Conservation (phyloP, 2,113 vertebrate species). For the human (Homo sapiens) region DNA sequence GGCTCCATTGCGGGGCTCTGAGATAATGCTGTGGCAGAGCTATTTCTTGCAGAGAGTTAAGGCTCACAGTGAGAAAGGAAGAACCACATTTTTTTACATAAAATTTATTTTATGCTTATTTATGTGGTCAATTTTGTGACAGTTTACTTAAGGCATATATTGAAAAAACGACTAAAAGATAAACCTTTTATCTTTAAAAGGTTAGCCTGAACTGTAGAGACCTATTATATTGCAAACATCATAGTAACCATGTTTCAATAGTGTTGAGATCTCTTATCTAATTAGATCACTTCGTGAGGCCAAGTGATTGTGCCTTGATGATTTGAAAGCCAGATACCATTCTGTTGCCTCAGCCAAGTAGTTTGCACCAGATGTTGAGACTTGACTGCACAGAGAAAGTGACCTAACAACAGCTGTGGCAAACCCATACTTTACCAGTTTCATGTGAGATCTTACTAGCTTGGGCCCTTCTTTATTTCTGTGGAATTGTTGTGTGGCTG, state of each 20-base stretch:
- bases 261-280: constrained; percentile 73
- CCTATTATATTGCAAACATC: constrained; percentile 37
- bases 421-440: constrained; percentile 66
- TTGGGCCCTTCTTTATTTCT: constrained; percentile 51
- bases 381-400: constrained; percentile 67
- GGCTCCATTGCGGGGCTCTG: accelerated
- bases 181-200: too few relatives aligned
- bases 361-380: constrained; percentile 55
- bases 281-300: constrained; percentile 68
- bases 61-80: not conserved
- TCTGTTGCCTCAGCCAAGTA: constrained; percentile 69
- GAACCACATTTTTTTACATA: not conserved
- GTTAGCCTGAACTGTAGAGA: not conserved
- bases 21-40: accelerated
- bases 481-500: constrained; percentile 18
- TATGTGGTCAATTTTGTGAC: not conserved
- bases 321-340: constrained; percentile 71
- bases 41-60: not conserved
- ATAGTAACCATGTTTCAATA: constrained; percentile 57
- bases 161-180: not conserved
- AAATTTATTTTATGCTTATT: not conserved
- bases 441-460: constrained; percentile 47
- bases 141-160: not conserved
- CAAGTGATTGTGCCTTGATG: constrained; percentile 67
- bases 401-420: constrained; percentile 73